Evolutionary conservation across 2,113 vertebrate genomes (phyloP).

Genomic region (Dunckerocampus dactyliophorus): DNA sequence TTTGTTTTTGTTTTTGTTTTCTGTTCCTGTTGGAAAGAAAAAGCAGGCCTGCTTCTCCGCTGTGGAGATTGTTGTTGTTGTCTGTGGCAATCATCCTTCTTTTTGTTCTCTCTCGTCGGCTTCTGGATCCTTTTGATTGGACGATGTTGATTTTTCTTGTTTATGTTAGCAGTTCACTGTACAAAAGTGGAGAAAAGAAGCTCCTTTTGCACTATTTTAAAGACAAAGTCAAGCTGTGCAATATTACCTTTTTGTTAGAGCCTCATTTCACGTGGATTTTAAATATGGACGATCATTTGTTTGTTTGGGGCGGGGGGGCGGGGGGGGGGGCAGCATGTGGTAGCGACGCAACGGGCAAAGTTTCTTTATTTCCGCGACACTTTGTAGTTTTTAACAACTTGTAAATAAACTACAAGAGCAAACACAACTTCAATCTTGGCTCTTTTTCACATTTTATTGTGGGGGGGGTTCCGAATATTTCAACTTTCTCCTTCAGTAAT

Average conservation of each 20-base stretch:
- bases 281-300: slow-evolving; percentile 99
- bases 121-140: slow-evolving; percentile 29
- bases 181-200: slow-evolving; percentile 70
- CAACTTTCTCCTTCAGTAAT: too few relatives aligned
- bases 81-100: slow-evolving; percentile 90
- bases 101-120: slow-evolving; percentile 70
- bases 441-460: too few relatives aligned
- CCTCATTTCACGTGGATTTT: slow-evolving; percentile 92
- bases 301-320: slow-evolving; percentile 44
- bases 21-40: slow-evolving; percentile 55
- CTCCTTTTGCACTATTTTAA: slow-evolving; percentile 96
- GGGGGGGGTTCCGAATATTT: too few relatives aligned
- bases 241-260: slow-evolving; percentile 77
- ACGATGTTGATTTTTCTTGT: slow-evolving; percentile 54
- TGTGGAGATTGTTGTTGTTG: slow-evolving; percentile 83
- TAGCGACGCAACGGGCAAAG: slow-evolving; percentile 67
- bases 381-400: slow-evolving; percentile 71
- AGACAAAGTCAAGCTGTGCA: slow-evolving; percentile 94
- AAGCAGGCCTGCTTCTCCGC: slow-evolving; percentile 71
- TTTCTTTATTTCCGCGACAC: slow-evolving; percentile 48
- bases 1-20: slow-evolving; percentile 67
- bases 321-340: slow-evolving; percentile 78
- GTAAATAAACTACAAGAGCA: slow-evolving; percentile 65
- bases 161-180: slow-evolving; percentile 84
- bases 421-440: slow-evolving; percentile 17